phyloP scores from a whole-genome alignment of 2,797 vertebrate genomes.

The Australoheros facetus region DNA sequence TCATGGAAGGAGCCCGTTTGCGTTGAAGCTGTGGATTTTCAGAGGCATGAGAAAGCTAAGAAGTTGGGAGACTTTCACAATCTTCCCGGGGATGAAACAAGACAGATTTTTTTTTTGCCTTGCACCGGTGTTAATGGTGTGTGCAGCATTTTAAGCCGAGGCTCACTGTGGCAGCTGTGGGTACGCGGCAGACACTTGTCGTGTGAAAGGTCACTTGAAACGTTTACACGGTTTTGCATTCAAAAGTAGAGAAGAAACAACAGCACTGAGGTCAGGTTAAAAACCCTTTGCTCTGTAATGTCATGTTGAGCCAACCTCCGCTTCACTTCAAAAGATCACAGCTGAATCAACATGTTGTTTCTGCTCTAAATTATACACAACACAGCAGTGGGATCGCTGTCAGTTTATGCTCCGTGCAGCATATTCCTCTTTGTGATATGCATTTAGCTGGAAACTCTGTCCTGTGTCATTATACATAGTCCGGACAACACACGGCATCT shows the following conservation, averaged over 20 bases:
- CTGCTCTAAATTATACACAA: conserved; percentile 43
- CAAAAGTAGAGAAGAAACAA: conserved; percentile 10
- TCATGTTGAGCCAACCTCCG: conserved; percentile 19
- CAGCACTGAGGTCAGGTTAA: conserved; percentile 38
- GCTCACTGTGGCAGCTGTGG: conserved; percentile 27
- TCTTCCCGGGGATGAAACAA: conserved; percentile 27
- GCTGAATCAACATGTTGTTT: conserved; percentile 51
- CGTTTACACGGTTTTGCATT: conserved; percentile 44
- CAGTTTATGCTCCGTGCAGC: background rate
- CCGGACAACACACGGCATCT: conserved; percentile 31
- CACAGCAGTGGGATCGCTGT: conserved; percentile 30
- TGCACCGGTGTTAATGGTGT: conserved; percentile 42
- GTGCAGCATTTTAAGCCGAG: conserved; percentile 33
- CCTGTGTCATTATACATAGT: conserved; percentile 28
- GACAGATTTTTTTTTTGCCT: conserved; percentile 38
- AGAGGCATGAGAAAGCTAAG: conserved; percentile 32
- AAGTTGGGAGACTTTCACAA: conserved; percentile 26
- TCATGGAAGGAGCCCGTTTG: conserved; percentile 18
- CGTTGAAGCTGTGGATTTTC: conserved; percentile 23
- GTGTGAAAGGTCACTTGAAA: conserved; percentile 57
- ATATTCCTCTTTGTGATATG: conserved; percentile 9
- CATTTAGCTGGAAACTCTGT: conserved; percentile 26
- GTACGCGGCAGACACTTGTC: conserved; percentile 30
- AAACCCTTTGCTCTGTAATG: background rate
- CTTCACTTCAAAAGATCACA: conserved; percentile 30